These are phyloP conservation scores for Triplophysa rosa DNA, from an alignment of 2,113 vertebrate genomes.

Conservation along the genomic window DNA sequence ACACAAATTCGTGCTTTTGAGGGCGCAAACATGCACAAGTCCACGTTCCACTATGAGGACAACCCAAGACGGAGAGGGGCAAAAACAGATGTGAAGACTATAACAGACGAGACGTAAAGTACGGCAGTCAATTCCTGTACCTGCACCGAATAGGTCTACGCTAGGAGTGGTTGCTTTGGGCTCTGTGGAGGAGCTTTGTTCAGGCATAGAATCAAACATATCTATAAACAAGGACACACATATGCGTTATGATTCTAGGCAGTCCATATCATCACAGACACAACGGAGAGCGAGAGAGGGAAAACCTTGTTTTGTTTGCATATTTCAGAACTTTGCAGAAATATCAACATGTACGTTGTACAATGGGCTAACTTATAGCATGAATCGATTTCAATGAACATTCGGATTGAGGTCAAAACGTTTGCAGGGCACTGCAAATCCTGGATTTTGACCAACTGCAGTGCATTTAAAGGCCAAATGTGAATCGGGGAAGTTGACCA, in stretches of 20 bases:
- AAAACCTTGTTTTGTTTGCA: not conserved
- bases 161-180: slow-evolving; percentile 95
- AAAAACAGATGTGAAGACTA: slow-evolving; percentile 57
- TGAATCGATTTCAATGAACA: slow-evolving; percentile 2
- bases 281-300: not conserved
- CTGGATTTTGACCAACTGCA: slow-evolving; percentile 12
- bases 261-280: slow-evolving; percentile 59
- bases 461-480: slow-evolving; percentile 6
- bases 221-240: slow-evolving; percentile 96
- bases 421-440: slow-evolving; percentile 15
- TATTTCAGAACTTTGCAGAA: not conserved
- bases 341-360: not conserved
- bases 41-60: slow-evolving; percentile 68
- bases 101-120: slow-evolving; percentile 63
- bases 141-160: slow-evolving; percentile 99
- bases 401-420: slow-evolving; percentile 10
- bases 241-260: slow-evolving; percentile 60
- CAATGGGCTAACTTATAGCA: no score
- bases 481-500: slow-evolving; percentile 37
- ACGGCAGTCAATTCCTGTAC: slow-evolving; percentile 78
- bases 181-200: slow-evolving; percentile 84
- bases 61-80: slow-evolving; percentile 62
- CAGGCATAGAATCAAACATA: slow-evolving; percentile 97
- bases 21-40: slow-evolving; percentile 71
- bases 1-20: slow-evolving; percentile 53